Conservation (phyloP, 2,113 vertebrate genomes). For the Pteruthius melanotis region DNA sequence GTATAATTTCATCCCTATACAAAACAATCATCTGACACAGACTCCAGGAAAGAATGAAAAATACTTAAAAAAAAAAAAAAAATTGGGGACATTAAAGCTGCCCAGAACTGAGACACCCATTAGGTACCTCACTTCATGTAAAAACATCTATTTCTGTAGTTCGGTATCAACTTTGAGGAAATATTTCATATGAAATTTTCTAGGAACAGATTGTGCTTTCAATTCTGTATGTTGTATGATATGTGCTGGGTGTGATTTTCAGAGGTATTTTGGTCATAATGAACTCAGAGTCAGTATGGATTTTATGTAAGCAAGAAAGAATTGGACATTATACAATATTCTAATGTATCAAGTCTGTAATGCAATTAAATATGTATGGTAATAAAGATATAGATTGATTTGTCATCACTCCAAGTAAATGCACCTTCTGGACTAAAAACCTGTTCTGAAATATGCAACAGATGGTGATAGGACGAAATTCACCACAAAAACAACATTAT, state of each 20-base stretch:
- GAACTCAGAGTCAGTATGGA: not conserved
- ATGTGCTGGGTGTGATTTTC: not conserved
- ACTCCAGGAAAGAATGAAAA: not conserved
- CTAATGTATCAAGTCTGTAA: not conserved
- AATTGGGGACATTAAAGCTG: not conserved
- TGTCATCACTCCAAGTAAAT: not conserved
- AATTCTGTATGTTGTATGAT: not conserved
- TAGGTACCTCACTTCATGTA: not conserved
- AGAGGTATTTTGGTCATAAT: not conserved
- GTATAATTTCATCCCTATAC: not conserved
- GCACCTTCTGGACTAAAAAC: slow-evolving; percentile 20
- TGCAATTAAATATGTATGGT: not conserved
- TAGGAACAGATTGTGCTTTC: not conserved
- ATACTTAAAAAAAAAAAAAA: not conserved
- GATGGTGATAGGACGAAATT: not conserved
- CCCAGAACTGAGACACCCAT: not conserved
- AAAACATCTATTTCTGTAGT: not conserved
- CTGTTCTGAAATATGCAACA: not conserved
- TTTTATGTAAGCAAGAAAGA: not conserved
- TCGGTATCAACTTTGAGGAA: not conserved
- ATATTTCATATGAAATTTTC: not conserved
- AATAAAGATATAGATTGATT: not conserved
- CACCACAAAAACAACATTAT: not conserved
- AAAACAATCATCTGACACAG: not conserved
- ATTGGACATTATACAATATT: not conserved